phyloP scores from a whole-genome alignment of 2,888 invertebrate genomes.

The Oscheius sp. region DNA sequence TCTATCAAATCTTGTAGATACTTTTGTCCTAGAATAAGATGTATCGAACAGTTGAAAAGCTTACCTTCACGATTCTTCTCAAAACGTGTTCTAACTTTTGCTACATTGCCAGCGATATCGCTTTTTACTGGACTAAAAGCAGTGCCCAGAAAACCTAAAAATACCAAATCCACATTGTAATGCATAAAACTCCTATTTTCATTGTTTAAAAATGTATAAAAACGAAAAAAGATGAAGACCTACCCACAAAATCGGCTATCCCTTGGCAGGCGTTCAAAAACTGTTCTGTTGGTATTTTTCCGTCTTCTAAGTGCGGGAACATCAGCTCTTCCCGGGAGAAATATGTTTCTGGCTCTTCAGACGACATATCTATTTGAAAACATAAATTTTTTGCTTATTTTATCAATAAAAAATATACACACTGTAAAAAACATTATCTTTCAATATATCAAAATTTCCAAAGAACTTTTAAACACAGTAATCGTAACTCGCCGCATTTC shows the following conservation, averaged over 20 bases:
- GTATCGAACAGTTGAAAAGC: background rate
- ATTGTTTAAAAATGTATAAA: background rate
- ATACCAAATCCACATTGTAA: background rate
- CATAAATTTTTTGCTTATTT: no score
- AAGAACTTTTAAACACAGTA: no score
- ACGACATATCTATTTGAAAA: no score
- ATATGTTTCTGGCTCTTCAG: constrained; percentile 51
- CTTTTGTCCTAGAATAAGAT: constrained; percentile 36
- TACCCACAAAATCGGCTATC: constrained; percentile 68
- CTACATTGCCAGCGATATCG: constrained; percentile 67
- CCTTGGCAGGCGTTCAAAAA: constrained; percentile 69
- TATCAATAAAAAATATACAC: no score
- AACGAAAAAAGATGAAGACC: constrained; percentile 12
- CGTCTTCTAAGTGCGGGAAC: constrained; percentile 63
- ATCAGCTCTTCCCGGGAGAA: constrained; percentile 60
- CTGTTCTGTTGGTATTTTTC: constrained; percentile 66
- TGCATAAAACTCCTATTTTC: background rate
- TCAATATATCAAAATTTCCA: no score
- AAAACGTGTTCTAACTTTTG: constrained; percentile 59
- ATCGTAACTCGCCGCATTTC: no score
- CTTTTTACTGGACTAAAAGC: constrained; percentile 62
- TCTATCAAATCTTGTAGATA: constrained; percentile 65
- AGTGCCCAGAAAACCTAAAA: constrained; percentile 62
- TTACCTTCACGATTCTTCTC: constrained; percentile 51
- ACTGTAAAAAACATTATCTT: no score